These are phyloP conservation scores for Phalloptychus januarius DNA, from an alignment of 2,797 vertebrate genomes.

Conservation along the genomic window DNA sequence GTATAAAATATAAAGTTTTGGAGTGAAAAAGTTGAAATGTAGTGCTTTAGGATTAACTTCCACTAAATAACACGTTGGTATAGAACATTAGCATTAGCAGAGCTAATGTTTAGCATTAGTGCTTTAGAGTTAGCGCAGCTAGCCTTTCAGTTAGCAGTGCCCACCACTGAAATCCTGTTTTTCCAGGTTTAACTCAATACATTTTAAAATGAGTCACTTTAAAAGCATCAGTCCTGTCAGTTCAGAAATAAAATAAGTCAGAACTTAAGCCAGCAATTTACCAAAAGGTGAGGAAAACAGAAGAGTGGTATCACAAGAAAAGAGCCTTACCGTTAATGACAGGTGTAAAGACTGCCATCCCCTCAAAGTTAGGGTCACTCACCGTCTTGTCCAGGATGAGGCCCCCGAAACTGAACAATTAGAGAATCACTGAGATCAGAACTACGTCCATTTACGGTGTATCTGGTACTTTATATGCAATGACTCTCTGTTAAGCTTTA, in stretches of 20 bases:
- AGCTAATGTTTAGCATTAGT: not conserved
- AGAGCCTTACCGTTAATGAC: conserved; percentile 90
- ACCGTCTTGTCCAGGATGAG: conserved; percentile 94
- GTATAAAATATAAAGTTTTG: no score
- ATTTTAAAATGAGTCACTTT: not conserved
- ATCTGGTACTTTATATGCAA: not conserved
- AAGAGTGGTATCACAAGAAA: not conserved
- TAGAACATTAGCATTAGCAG: not conserved
- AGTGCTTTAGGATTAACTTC: not conserved
- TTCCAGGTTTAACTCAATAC: not conserved
- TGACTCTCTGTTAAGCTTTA: not conserved
- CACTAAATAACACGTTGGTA: not conserved
- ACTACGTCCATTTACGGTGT: not conserved
- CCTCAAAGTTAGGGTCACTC: conserved; percentile 87
- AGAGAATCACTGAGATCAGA: conserved; percentile 18
- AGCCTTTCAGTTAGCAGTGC: not conserved
- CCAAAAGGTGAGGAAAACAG: not conserved
- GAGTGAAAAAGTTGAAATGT: no score
- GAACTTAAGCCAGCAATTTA: not conserved
- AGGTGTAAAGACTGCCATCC: conserved; percentile 95
- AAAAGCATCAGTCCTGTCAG: not conserved
- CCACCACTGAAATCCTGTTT: not conserved
- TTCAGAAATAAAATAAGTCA: not conserved
- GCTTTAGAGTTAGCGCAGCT: not conserved
- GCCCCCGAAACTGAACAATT: conserved; percentile 86